Evolutionary conservation across 2,797 vertebrate genomes (phyloP).

Genomic region (Spondyliosoma cantharus): DNA sequence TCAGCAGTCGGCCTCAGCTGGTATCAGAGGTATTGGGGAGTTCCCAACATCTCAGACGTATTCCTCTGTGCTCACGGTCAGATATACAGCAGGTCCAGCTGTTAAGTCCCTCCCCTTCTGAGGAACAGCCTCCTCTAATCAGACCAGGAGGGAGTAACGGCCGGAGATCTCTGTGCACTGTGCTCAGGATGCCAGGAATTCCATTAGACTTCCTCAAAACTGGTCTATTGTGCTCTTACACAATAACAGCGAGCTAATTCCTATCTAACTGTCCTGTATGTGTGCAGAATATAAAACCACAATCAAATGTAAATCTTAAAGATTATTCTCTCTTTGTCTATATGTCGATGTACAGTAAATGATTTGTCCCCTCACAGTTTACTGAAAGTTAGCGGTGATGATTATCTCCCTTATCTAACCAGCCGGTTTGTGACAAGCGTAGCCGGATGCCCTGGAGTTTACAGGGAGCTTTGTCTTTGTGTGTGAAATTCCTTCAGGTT

Average conservation of each 20-base stretch:
- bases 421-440: slow-evolving; percentile 3
- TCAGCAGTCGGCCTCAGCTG: slow-evolving; percentile 6
- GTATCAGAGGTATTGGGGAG: background rate
- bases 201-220: slow-evolving; percentile 58
- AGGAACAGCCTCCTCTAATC: slow-evolving; percentile 45
- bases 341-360: slow-evolving; percentile 1
- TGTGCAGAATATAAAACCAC: background rate
- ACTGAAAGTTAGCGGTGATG: fast-evolving
- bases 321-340: slow-evolving; percentile 21
- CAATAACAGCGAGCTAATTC: slow-evolving; percentile 31
- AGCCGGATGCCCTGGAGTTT: background rate
- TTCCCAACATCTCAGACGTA: slow-evolving; percentile 34
- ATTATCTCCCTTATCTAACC: slow-evolving; percentile 12
- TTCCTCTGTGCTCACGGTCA: slow-evolving; percentile 2
- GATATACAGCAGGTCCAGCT: slow-evolving; percentile 50
- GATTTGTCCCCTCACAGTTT: background rate
- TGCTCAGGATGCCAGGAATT: slow-evolving; percentile 65
- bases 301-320: background rate
- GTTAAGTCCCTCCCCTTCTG: slow-evolving; percentile 40
- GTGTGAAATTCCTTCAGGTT: slow-evolving; percentile 15
- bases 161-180: background rate
- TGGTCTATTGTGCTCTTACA: slow-evolving; percentile 56
- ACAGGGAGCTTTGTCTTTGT: slow-evolving; percentile 5
- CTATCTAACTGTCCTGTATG: background rate
- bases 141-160: background rate